Evolutionary conservation across 1,140 invertebrate genomes (phyloP).

Genomic region (Akabosia matsudoensis): DNA sequence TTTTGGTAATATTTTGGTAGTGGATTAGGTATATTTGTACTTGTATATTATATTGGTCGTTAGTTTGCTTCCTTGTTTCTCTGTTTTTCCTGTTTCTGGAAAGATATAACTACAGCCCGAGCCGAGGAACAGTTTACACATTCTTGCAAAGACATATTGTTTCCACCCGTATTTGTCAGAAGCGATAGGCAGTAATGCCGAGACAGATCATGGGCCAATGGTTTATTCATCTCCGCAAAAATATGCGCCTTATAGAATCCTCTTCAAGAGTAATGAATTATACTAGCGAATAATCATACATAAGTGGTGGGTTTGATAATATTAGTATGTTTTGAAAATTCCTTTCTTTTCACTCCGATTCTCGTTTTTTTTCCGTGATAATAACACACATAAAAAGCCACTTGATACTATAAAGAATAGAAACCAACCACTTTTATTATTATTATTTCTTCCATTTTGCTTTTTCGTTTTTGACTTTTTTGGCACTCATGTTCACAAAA

Average conservation of each 20-base stretch:
- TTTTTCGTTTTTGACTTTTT: slow-evolving; percentile 45
- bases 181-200: too few species aligned
- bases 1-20: too few species aligned
- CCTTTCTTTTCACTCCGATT: not conserved
- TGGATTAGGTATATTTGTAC: too few species aligned
- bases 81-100: too few species aligned
- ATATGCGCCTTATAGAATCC: not conserved
- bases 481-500: slow-evolving; percentile 46
- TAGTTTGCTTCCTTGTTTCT: too few species aligned
- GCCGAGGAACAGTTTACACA: too few species aligned
- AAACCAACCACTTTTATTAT: slow-evolving; percentile 20
- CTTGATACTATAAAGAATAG: slow-evolving; percentile 16
- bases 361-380: not conserved
- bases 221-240: not conserved
- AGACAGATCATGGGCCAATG: too few species aligned
- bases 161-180: too few species aligned
- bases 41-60: too few species aligned
- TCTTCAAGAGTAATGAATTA: not conserved
- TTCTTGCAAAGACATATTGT: too few species aligned
- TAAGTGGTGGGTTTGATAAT: not conserved
- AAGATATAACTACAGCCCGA: too few species aligned
- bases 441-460: slow-evolving; percentile 10
- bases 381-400: slow-evolving; percentile 21
- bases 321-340: not conserved
- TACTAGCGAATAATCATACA: not conserved